Conservation (phyloP, 2,888 invertebrate genomes). For the Platycheirus rosarum region DNA sequence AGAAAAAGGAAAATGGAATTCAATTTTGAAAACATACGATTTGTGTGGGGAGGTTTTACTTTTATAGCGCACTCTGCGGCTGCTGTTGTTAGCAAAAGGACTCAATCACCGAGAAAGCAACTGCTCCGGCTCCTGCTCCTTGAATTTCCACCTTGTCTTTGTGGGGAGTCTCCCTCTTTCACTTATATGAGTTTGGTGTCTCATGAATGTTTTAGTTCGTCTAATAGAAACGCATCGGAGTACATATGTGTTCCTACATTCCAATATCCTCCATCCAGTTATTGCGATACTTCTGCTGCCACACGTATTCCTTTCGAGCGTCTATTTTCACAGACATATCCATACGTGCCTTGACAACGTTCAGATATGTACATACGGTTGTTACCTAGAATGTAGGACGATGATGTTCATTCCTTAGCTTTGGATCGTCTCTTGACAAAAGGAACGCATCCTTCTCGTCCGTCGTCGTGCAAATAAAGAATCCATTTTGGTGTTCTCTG, state of each 20-base stretch:
- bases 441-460: slow-evolving; percentile 24
- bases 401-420: slow-evolving; percentile 35
- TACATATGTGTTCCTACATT: slow-evolving; percentile 68
- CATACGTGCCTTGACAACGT: slow-evolving; percentile 18
- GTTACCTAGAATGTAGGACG: neutral
- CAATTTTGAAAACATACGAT: slow-evolving; percentile 73
- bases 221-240: neutral
- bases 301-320: slow-evolving; percentile 18
- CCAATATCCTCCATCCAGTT: slow-evolving; percentile 58
- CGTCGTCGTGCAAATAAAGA: slow-evolving; percentile 54
- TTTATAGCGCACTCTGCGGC: slow-evolving; percentile 67
- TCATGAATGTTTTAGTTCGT: slow-evolving; percentile 63
- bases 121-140: neutral
- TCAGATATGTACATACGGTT: too few relatives aligned
- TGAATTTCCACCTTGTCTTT: neutral
- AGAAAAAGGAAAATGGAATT: slow-evolving; percentile 63
- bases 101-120: slow-evolving; percentile 58
- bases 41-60: slow-evolving; percentile 58
- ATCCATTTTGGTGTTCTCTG: slow-evolving; percentile 24
- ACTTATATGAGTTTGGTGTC: slow-evolving; percentile 14
- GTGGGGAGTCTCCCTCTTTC: slow-evolving; percentile 2
- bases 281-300: slow-evolving; percentile 52
- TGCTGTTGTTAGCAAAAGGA: slow-evolving; percentile 73
- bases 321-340: slow-evolving; percentile 8
- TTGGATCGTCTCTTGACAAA: slow-evolving; percentile 26